Evolutionary conservation across 30 jellyfish, hydroid and myxozoan genomes (phyloP).

Genomic region (Chrysaora quinquecirrha): DNA sequence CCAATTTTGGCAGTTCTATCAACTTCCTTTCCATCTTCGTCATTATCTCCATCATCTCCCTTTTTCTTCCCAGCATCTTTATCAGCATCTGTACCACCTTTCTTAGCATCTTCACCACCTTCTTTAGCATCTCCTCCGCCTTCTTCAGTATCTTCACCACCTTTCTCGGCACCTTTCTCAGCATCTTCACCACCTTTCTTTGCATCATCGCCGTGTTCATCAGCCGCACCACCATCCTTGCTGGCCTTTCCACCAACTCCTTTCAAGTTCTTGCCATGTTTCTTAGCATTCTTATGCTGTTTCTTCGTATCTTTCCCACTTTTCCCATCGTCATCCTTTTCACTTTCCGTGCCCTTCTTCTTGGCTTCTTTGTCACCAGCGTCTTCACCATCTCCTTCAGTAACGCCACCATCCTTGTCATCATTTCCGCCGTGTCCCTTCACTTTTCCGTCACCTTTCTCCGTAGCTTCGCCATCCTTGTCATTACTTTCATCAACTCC

Average conservation of each 20-base stretch:
- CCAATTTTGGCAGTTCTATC: too few species aligned
- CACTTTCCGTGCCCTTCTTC: neutral
- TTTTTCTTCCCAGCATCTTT: neutral
- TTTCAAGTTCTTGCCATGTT: neutral
- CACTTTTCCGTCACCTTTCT: neutral
- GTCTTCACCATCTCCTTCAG: neutral
- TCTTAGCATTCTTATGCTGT: neutral
- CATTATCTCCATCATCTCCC: neutral
- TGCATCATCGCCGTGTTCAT: neutral
- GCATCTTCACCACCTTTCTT: neutral
- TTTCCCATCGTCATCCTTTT: neutral
- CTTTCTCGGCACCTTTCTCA: neutral
- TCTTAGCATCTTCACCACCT: conserved; percentile 17
- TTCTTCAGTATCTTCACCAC: neutral
- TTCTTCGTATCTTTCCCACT: neutral
- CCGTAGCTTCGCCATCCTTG: neutral
- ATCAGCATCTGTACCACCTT: neutral
- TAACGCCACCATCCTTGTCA: neutral
- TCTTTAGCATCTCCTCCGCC: neutral
- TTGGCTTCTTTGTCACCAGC: neutral
- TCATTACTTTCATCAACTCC: neutral
- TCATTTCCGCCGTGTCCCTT: too few species aligned
- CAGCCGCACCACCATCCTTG: neutral
- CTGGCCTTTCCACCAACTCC: neutral
- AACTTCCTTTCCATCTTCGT: neutral